Conservation (phyloP, 2,888 invertebrate genomes). For the Archips crataeganus region DNA sequence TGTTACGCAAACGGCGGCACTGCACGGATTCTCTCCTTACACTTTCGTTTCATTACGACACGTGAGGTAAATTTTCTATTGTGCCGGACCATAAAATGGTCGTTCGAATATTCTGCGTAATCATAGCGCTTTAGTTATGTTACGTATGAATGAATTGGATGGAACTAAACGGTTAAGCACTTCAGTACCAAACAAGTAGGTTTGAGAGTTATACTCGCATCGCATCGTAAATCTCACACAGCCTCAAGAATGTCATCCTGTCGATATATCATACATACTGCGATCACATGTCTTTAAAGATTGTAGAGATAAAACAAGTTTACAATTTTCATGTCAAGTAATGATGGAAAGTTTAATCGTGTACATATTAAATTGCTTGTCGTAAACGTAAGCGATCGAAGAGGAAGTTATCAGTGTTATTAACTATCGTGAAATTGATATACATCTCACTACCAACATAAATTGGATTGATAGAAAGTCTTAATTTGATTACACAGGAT, state of each 20-base stretch:
- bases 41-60: conserved; percentile 66
- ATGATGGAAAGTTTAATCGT: conserved; percentile 32
- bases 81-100: conserved; percentile 37
- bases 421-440: conserved; percentile 9
- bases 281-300: conserved; percentile 4
- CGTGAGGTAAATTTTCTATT: conserved; percentile 50
- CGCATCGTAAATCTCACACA: not conserved
- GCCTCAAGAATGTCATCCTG: not conserved
- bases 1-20: conserved; percentile 59
- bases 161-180: not conserved
- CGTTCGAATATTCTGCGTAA: conserved; percentile 21
- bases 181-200: not conserved
- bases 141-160: not conserved
- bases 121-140: not conserved
- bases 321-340: conserved; percentile 27
- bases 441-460: conserved; percentile 2
- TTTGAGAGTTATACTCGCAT: not conserved
- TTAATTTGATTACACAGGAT: conserved; percentile 5
- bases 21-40: conserved; percentile 60
- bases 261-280: not conserved
- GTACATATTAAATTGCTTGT: conserved; percentile 10
- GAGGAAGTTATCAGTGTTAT: conserved; percentile 13
- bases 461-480: conserved; percentile 27
- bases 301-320: conserved; percentile 10
- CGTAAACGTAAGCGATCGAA: conserved; percentile 13